Evolutionary conservation across 2,797 vertebrate genomes (phyloP).

Genomic region (Schizothorax lantsangensis): DNA sequence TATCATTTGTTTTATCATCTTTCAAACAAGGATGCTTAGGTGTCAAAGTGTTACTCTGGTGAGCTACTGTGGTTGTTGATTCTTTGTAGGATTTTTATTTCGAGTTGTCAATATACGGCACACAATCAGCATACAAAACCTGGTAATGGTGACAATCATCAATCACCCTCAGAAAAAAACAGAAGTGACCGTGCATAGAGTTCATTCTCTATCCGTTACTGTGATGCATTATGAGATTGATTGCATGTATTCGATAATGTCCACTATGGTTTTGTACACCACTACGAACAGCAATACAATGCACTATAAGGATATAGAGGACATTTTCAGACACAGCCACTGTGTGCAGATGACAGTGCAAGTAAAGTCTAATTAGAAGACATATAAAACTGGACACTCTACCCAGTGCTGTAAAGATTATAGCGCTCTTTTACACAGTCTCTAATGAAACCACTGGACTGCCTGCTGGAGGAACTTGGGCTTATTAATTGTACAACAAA

Average conservation of each 20-base stretch:
- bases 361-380: slow-evolving; percentile 7
- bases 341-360: slow-evolving; percentile 8
- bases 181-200: neutral
- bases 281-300: neutral
- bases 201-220: neutral
- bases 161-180: neutral
- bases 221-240: neutral
- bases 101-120: neutral
- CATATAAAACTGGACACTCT: neutral
- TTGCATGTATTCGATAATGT: neutral
- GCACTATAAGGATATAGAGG: neutral
- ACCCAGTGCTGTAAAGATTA: slow-evolving; percentile 21
- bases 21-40: neutral
- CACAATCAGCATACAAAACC: neutral
- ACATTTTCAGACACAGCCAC: neutral
- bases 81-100: neutral
- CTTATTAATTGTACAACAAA: slow-evolving; percentile 49
- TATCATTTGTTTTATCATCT: neutral
- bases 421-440: neutral
- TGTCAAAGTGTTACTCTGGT: neutral
- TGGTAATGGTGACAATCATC: neutral
- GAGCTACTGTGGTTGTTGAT: neutral
- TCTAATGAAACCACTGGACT: slow-evolving; percentile 29
- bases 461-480: neutral
- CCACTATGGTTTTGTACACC: neutral